A percentile compares a stretch with the other conserved stretches of the same genome.
Evolutionary conservation across 2,888 invertebrate species (phyloP).

Genomic region (Apodemia mormo): DNA sequence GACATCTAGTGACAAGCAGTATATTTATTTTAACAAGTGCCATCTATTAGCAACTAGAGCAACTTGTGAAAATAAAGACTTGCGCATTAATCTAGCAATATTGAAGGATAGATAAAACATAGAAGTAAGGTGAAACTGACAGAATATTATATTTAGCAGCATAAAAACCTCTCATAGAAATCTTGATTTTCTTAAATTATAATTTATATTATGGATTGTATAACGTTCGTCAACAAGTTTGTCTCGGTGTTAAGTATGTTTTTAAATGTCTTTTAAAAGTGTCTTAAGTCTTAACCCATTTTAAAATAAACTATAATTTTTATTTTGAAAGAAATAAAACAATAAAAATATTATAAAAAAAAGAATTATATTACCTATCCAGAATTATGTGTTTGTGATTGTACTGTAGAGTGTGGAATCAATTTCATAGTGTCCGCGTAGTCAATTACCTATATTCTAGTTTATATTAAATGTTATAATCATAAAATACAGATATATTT

Average conservation of each 20-base stretch:
- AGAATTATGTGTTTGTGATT: slow-evolving; percentile 3
- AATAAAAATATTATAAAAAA: background rate
- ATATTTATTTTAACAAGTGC: slow-evolving; percentile 4
- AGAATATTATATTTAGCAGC: slow-evolving; percentile 6
- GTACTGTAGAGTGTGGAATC: no score
- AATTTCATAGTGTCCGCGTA: background rate
- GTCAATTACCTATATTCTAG: no score
- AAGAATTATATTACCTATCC: background rate
- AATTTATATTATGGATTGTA: background rate
- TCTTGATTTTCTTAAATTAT: background rate
- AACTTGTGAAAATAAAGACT: background rate
- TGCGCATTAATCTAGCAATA: slow-evolving; percentile 19
- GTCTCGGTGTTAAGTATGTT: background rate
- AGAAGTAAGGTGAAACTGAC: background rate
- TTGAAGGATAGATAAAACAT: background rate
- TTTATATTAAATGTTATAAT: no score
- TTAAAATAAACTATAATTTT: background rate
- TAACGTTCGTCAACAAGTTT: background rate
- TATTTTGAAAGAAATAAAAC: background rate
- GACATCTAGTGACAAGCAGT: slow-evolving; percentile 5
- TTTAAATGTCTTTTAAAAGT: background rate
- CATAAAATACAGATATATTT: background rate
- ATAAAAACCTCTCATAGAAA: background rate
- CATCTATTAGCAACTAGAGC: slow-evolving; percentile 4
- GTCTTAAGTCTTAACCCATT: background rate